Conservation (phyloP, 2,888 invertebrate species). For the Spilarctia lutea region DNA sequence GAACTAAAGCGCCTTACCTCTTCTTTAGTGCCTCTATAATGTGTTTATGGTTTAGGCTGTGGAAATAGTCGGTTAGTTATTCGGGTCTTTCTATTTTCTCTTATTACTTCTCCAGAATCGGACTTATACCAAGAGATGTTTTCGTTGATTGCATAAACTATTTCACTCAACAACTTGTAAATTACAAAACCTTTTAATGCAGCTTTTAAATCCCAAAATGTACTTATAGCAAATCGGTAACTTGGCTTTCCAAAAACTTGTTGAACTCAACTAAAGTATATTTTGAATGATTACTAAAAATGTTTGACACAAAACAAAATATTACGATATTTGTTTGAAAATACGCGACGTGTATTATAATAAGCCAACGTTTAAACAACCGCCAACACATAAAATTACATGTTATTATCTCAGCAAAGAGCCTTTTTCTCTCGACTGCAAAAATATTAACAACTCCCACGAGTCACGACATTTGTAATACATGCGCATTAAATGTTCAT, state of each 20-base stretch:
- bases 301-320: not conserved
- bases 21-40: no score
- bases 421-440: not conserved
- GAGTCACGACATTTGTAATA: slow-evolving; percentile 3
- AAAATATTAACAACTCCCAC: not conserved
- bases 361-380: not conserved
- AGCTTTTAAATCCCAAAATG: no score
- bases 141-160: no score
- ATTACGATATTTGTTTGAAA: not conserved
- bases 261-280: not conserved
- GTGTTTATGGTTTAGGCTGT: no score
- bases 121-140: no score
- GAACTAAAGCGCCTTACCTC: no score
- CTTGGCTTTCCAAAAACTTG: not conserved
- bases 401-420: slow-evolving; percentile 14
- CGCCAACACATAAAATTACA: not conserved
- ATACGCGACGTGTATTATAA: not conserved
- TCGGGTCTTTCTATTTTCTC: no score
- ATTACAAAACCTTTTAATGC: no score
- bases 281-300: not conserved
- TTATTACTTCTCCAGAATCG: no score
- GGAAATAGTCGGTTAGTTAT: no score
- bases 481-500: slow-evolving; percentile 33
- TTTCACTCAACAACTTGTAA: no score
- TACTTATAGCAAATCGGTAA: no score